Conservation (phyloP, 2,888 invertebrate species). For the Sinohyriopsis cumingii region DNA sequence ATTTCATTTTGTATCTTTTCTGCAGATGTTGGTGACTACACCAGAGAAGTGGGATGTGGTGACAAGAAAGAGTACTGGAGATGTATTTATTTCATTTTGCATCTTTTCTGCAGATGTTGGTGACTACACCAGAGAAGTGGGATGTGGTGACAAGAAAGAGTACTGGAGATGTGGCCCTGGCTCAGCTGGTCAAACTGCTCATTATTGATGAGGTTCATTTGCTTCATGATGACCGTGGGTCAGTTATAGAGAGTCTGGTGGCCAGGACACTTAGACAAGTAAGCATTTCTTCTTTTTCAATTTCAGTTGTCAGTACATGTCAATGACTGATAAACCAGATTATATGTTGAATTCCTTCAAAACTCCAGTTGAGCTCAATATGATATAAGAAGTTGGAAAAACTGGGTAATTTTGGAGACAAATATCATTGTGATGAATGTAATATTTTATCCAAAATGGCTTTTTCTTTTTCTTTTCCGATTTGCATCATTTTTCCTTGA, state of each 20-base stretch:
- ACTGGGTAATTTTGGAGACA: too few species aligned
- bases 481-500: slow-evolving; percentile 2
- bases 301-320: too few species aligned
- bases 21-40: slow-evolving; percentile 93
- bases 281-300: slow-evolving; percentile 3
- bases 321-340: too few species aligned
- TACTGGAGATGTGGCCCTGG: slow-evolving; percentile 76
- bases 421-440: too few species aligned
- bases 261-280: slow-evolving; percentile 93
- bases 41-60: slow-evolving; percentile 99
- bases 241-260: slow-evolving; percentile 96
- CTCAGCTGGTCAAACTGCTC: slow-evolving; percentile 90
- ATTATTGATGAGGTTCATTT: slow-evolving; percentile 97
- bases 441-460: too few species aligned
- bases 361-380: too few species aligned
- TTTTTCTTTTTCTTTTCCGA: too few species aligned
- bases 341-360: too few species aligned
- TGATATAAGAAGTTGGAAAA: too few species aligned
- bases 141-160: slow-evolving; percentile 97
- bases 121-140: slow-evolving; percentile 99
- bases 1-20: slow-evolving; percentile 5
- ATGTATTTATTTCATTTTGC: slow-evolving; percentile 22
- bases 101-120: slow-evolving; percentile 80
- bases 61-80: slow-evolving; percentile 83
- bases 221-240: slow-evolving; percentile 96